Evolutionary conservation across 2,113 vertebrate genomes (phyloP).

Genomic region (Typhlomys cinereus): DNA sequence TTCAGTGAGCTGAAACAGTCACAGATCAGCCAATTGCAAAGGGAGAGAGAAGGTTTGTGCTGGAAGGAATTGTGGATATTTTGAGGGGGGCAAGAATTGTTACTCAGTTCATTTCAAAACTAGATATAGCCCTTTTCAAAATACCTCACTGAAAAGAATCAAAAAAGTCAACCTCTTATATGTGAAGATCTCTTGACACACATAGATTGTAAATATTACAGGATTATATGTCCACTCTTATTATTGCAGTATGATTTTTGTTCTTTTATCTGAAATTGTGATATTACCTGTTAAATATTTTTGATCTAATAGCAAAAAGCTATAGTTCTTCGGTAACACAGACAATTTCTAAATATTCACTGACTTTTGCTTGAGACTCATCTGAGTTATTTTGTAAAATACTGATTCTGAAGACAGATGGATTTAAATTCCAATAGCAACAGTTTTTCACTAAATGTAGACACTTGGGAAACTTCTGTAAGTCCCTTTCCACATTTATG

Average conservation of each 20-base stretch:
- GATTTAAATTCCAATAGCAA: slow-evolving; percentile 19
- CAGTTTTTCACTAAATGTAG: neutral
- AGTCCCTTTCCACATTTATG: slow-evolving; percentile 28
- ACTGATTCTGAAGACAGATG: neutral
- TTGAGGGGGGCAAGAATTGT: neutral
- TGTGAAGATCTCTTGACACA: neutral
- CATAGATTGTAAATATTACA: neutral
- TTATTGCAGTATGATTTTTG: neutral
- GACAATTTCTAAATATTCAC: neutral
- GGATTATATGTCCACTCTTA: neutral
- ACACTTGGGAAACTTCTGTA: slow-evolving; percentile 8
- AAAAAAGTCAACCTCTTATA: neutral
- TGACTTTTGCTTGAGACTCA: neutral
- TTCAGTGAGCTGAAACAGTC: neutral
- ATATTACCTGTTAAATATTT: neutral
- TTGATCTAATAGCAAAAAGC: neutral
- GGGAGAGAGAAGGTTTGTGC: neutral
- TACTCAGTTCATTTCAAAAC: neutral
- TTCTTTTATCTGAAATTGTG: neutral
- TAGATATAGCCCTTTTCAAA: neutral
- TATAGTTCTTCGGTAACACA: neutral
- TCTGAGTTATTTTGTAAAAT: neutral
- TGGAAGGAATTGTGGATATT: neutral
- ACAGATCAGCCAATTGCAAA: neutral
- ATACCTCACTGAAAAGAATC: neutral